A percentile compares a stretch with the other conserved stretches of the same genome.
phyloP scores from a whole-genome alignment of 2,113 vertebrate species.

The Phoenicopterus ruber region DNA sequence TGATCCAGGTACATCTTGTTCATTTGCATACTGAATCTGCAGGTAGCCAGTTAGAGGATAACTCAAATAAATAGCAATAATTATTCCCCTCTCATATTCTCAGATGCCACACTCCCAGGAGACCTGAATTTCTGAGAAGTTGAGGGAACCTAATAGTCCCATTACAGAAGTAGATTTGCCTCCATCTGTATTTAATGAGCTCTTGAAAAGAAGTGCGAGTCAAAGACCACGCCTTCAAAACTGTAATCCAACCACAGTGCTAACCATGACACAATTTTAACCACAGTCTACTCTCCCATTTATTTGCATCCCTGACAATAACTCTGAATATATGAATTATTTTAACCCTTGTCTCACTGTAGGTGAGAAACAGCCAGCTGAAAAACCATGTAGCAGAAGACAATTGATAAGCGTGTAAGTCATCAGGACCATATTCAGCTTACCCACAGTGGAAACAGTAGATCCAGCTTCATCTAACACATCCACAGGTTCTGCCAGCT shows the following conservation, averaged over 20 bases:
- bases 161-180: background rate
- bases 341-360: background rate
- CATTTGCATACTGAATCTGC: background rate
- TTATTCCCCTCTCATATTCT: background rate
- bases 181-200: background rate
- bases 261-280: background rate
- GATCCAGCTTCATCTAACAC: conserved; percentile 92
- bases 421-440: conserved; percentile 32
- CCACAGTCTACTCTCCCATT: background rate
- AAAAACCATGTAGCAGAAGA: background rate
- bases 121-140: background rate
- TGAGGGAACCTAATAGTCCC: background rate
- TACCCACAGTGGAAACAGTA: conserved; percentile 93
- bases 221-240: background rate
- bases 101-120: background rate
- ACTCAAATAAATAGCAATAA: background rate
- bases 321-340: background rate
- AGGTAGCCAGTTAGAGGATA: background rate
- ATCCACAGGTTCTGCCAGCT: conserved; percentile 91
- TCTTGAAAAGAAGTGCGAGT: background rate
- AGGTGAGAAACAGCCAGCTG: background rate
- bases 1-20: background rate
- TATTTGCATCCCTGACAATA: background rate
- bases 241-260: background rate
- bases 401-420: background rate